Percentiles rank a stretch among this genome's conserved stretches.
Conservation (phyloP, 2,888 invertebrate species). For the Syrphus vitripennis region DNA sequence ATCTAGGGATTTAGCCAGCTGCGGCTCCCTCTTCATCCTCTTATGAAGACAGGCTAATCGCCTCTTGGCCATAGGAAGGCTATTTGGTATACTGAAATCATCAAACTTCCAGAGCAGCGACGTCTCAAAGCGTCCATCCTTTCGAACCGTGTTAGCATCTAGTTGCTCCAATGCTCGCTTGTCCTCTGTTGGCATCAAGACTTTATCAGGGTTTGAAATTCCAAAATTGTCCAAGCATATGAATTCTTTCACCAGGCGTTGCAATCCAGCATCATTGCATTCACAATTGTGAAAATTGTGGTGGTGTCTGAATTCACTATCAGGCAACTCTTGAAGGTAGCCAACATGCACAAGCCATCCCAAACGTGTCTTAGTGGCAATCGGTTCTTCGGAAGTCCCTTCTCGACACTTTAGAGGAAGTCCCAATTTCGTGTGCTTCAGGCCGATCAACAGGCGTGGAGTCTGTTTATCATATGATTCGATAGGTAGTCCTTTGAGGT, state of each 20-base stretch:
- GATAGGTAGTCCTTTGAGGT: neutral
- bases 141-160: neutral
- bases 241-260: neutral
- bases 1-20: neutral
- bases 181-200: neutral
- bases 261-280: conserved; percentile 28
- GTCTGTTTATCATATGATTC: neutral
- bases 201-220: neutral
- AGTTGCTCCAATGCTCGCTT: neutral
- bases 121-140: neutral
- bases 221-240: conserved; percentile 7
- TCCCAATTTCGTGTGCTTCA: conserved; percentile 46
- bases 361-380: conserved; percentile 59
- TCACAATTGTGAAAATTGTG: conserved; percentile 45
- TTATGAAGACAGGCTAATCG: neutral
- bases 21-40: neutral
- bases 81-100: neutral
- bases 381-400: conserved; percentile 35
- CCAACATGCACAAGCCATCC: conserved; percentile 49
- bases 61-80: neutral
- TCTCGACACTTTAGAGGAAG: conserved; percentile 45
- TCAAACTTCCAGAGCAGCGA: neutral
- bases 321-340: neutral
- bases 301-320: neutral
- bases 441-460: conserved; percentile 32